These are phyloP conservation scores for Cladorhizidae sp. DNA, from an alignment of 37 sponge, comb jelly and placozoan genomes.

Conservation along the genomic window DNA sequence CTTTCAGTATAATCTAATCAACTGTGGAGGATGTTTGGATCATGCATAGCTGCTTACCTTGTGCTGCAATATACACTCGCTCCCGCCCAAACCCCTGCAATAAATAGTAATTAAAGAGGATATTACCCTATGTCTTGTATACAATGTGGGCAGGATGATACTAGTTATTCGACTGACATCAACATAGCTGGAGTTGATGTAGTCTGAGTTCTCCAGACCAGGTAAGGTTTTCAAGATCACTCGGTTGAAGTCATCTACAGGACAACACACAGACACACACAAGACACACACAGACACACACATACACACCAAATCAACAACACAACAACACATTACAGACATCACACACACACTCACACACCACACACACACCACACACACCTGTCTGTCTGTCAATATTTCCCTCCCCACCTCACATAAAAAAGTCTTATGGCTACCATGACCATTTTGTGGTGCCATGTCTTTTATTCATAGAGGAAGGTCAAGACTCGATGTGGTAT, in stretches of 20 bases:
- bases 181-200: constrained; percentile 54
- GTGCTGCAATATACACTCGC: constrained; percentile 53
- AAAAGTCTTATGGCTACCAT: too few species aligned
- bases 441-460: too few species aligned
- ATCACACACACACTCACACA: too few species aligned
- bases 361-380: too few species aligned
- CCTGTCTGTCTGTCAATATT: too few species aligned
- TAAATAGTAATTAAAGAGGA: background rate
- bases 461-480: too few species aligned
- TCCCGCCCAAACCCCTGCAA: constrained; percentile 32
- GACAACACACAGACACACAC: background rate
- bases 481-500: too few species aligned
- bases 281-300: background rate
- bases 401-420: too few species aligned
- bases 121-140: background rate
- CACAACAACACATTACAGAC: too few species aligned
- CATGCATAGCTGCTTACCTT: constrained; percentile 21
- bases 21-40: background rate
- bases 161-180: constrained; percentile 22
- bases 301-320: background rate
- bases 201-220: constrained; percentile 24
- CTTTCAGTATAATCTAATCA: background rate
- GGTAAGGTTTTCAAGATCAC: constrained; percentile 30
- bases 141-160: background rate
- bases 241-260: constrained; percentile 51